Conservation (phyloP, 1,140 invertebrate genomes). For the Hycleus phaleratus region DNA sequence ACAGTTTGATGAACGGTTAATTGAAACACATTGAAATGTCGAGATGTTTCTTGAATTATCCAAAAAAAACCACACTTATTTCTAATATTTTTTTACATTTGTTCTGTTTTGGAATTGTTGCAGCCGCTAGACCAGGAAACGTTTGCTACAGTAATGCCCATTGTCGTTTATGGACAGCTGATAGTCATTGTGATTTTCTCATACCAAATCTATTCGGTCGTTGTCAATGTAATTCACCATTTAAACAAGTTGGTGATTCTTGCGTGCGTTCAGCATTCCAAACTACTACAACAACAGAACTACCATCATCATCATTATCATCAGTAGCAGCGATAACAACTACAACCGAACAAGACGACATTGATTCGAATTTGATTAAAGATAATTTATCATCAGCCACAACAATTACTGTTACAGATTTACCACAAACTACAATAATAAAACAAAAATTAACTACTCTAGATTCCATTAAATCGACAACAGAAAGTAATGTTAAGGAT, state of each 20-base stretch:
- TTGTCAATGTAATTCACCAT: slow-evolving; percentile 69
- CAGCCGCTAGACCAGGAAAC: slow-evolving; percentile 77
- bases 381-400: slow-evolving; percentile 1
- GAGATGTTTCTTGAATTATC: too few relatives aligned
- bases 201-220: slow-evolving; percentile 82
- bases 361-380: slow-evolving; percentile 20
- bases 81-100: too few relatives aligned
- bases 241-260: slow-evolving; percentile 56
- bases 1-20: too few relatives aligned
- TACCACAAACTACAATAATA: slow-evolving; percentile 7
- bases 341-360: slow-evolving; percentile 25
- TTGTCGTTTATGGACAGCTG: slow-evolving; percentile 71
- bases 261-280: slow-evolving; percentile 45
- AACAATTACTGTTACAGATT: slow-evolving; percentile 10
- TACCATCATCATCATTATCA: too few relatives aligned
- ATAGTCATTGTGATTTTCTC: slow-evolving; percentile 79
- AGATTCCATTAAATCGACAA: slow-evolving; percentile 23
- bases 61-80: too few relatives aligned
- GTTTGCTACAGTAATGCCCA: slow-evolving; percentile 87
- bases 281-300: slow-evolving; percentile 31
- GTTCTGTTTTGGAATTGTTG: slow-evolving; percentile 27
- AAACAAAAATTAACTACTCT: slow-evolving; percentile 36
- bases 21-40: too few relatives aligned
- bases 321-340: slow-evolving; percentile 25
- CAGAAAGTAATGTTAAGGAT: slow-evolving; percentile 35